Conservation (phyloP, 2,113 vertebrate genomes). For the Dipodomys ordii region DNA sequence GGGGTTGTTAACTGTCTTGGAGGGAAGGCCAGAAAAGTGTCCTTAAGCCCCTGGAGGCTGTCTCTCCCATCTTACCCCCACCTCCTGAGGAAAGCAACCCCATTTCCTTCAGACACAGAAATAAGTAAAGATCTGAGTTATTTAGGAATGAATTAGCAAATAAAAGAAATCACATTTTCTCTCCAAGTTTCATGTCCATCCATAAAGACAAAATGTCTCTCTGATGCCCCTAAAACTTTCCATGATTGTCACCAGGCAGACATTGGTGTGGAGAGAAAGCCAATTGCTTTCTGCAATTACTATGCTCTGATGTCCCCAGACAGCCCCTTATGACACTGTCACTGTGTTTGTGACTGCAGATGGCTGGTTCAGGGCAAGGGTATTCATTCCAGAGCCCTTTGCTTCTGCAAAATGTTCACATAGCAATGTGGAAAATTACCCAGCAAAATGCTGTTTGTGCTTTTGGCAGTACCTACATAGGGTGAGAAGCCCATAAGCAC, state of each 20-base stretch:
- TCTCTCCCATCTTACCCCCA: background rate
- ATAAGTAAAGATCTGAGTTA: background rate
- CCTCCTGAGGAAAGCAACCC: no score
- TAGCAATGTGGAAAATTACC: slow-evolving; percentile 71
- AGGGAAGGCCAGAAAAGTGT: background rate
- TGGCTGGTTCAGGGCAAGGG: slow-evolving; percentile 57
- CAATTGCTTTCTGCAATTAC: slow-evolving; percentile 70
- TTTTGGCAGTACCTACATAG: slow-evolving; percentile 41
- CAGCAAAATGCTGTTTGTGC: slow-evolving; percentile 68
- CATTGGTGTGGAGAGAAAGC: slow-evolving; percentile 53
- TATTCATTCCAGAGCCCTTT: slow-evolving; percentile 47
- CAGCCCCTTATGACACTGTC: slow-evolving; percentile 65
- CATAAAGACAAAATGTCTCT: slow-evolving; percentile 58
- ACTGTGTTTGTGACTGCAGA: slow-evolving; percentile 38
- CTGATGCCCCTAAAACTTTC: slow-evolving; percentile 63
- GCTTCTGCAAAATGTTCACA: slow-evolving; percentile 50
- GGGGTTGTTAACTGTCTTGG: background rate
- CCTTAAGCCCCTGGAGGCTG: background rate
- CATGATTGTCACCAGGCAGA: slow-evolving; percentile 62
- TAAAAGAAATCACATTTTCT: slow-evolving; percentile 2
- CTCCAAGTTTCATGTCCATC: background rate
- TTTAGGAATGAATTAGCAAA: slow-evolving; percentile 22
- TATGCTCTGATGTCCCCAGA: slow-evolving; percentile 50
- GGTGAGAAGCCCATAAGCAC: slow-evolving; percentile 61
- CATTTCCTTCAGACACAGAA: background rate